A percentile compares a stretch with the other conserved stretches of the same genome.
Evolutionary conservation across 2,797 vertebrate species (phyloP).

Genomic region (Channa striata): DNA sequence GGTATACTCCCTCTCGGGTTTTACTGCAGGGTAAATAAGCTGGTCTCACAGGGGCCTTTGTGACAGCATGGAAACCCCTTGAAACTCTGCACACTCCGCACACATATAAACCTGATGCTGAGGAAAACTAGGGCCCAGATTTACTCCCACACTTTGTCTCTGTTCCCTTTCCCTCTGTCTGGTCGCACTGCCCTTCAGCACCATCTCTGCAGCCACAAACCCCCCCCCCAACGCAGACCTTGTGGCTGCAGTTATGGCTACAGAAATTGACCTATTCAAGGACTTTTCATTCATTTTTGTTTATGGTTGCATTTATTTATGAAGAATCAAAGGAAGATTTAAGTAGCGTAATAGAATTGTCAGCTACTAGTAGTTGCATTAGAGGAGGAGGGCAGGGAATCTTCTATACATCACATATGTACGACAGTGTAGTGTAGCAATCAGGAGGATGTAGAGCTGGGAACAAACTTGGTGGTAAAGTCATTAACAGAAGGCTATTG

Average conservation of each 20-base stretch:
- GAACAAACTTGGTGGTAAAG: conserved; percentile 67
- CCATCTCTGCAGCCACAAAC: conserved; percentile 44
- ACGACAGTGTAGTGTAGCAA: conserved; percentile 4
- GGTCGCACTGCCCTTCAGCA: conserved; percentile 51
- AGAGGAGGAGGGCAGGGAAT: neutral
- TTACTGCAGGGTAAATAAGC: conserved; percentile 86
- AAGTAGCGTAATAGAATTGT: conserved; percentile 1
- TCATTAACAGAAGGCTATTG: conserved; percentile 62
- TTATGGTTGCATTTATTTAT: conserved; percentile 46
- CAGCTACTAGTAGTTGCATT: neutral
- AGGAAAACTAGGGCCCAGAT: conserved; percentile 68
- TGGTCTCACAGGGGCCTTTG: conserved; percentile 82
- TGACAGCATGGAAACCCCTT: conserved; percentile 83
- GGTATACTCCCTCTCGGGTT: conserved; percentile 82
- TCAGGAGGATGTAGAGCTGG: conserved; percentile 15
- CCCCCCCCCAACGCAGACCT: conserved; percentile 38
- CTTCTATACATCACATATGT: neutral
- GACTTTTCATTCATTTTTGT: conserved; percentile 11
- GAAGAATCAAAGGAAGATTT: conserved; percentile 3
- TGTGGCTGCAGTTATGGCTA: conserved; percentile 70
- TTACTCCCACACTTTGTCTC: conserved; percentile 62
- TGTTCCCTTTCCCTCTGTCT: conserved; percentile 30
- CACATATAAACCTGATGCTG: conserved; percentile 66
- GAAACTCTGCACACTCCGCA: conserved; percentile 66
- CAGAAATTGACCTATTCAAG: conserved; percentile 43